phyloP scores from a whole-genome alignment of 2,797 vertebrate species.

The Chelonia mydas region DNA sequence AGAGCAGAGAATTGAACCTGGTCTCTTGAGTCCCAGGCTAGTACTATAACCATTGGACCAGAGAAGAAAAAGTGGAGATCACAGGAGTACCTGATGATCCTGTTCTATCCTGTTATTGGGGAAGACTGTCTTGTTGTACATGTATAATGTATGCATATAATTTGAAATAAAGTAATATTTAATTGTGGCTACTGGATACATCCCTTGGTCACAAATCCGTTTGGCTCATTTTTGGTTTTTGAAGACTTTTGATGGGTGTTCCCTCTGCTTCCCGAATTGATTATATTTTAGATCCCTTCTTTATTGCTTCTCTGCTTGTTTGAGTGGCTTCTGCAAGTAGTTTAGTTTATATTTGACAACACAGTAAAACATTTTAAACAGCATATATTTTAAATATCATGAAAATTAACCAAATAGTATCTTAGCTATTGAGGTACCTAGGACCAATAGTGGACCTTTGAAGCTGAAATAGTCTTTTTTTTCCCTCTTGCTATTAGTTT shows the following conservation, averaged over 20 bases:
- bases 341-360: background rate
- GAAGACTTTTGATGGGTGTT: too few relatives aligned
- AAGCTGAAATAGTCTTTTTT: background rate
- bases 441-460: background rate
- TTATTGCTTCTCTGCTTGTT: fast-evolving
- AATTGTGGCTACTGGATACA: background rate
- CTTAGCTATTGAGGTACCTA: background rate
- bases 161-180: background rate
- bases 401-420: background rate
- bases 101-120: background rate
- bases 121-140: background rate
- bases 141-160: too few relatives aligned
- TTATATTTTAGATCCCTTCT: too few relatives aligned
- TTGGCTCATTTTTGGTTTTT: too few relatives aligned
- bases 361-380: background rate
- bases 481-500: background rate
- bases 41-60: too few relatives aligned
- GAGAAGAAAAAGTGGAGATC: background rate
- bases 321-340: background rate
- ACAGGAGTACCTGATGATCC: background rate
- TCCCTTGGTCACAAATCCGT: too few relatives aligned
- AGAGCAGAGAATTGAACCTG: background rate
- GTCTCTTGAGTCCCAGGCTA: background rate
- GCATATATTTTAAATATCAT: background rate
- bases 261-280: too few relatives aligned